Evolutionary conservation across 2,888 invertebrate species (phyloP), one percentile per base, ranked within the genome.

Genomic region (Leucania comma): DNA sequence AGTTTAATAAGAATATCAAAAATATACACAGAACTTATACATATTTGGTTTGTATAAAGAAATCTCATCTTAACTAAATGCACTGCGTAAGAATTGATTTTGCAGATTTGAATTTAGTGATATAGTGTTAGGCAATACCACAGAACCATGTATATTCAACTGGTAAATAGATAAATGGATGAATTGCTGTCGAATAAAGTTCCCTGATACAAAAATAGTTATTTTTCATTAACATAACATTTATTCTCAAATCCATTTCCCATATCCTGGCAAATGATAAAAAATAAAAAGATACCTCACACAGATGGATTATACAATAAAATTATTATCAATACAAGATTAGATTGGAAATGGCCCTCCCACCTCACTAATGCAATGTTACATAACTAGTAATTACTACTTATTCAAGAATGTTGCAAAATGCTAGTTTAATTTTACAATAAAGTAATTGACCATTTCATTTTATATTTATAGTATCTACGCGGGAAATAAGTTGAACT

Each of bases 161-260:
- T 72, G 78, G 81, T 83, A 74, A 81, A 86, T 84, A 80, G 82
- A 74, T 83, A 87, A 83, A 38, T 78, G 80, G 75, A 85, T 78
- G 78, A 76, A 87, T 86, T 89, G 89, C 90, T 89, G 89, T 92
- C 86, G 83, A 92, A 92, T 92, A 92, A 92, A 91, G 72, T 87
- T 88, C 74, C 71, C 81, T 72, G 72, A 79, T 76, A 81, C 75
- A 83, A 78, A 66, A 68, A 77, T 38, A 82, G n/a, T 60, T 59
- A 51, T 65, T 69, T 83, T 74, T 82, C 10, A 67, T 72, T 81
- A 74, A 61, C 46, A 60, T 22, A 62, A 48, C 22, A 14, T 61
- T 24, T 5, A n/a, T 61, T 56, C 48, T 70, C 60, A 48, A 56
- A 64, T 74, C 38, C 26, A 64, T 53, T 62, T 48, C 56, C 69